Base-by-base conservation (phyloP, 2,888 invertebrate species). In the Spatulosminthurus flaviceps region DNA sequence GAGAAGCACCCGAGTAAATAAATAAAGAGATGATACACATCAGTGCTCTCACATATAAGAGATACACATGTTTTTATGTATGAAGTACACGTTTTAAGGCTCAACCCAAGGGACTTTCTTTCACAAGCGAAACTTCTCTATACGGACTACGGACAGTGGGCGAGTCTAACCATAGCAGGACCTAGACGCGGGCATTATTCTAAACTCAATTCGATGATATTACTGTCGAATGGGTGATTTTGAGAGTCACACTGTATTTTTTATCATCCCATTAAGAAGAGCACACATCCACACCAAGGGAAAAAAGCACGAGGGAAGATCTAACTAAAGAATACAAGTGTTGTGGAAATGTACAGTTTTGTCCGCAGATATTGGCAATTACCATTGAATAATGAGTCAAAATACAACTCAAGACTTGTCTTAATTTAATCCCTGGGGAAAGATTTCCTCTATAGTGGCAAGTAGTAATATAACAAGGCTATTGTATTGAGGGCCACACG, bases 371-470 rank as follows among this genome's bases (percentile, higher is more conserved):
- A 82, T 84, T 82, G 83, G 82, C 83, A 83, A 83, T 84, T 84
- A 82, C 80, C 82, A 81, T 80, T 83, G 81, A 84, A 79, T 82
- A 84, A 82, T 80, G 82, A 82, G 81, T 78, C 75, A 43, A 69
- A 69, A 78, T 78, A 78, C 82, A 81, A 67, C 77, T 72, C 42
- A 73, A 72, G 64, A 41, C 75, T 75, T 75, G 72, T 73, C 83
- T 82, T 84, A 84, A 84, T 84, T 84, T 84, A 83, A 82, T 81
- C 84, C 83, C 84, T 21, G 26, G 84, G 82, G 84, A 83, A 34
- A 41, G 24, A 75, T 75, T 75, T 75, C 34, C 51, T 51, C 5
- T 51, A 51, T n/a, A n/a, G 51, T 16, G 51, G 51, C 2, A 51
- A 51, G 51, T n/a, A 2, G 51, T 4, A 51, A n/a, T 19, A 11